Evolutionary conservation across 1,140 invertebrate genomes (phyloP).

Genomic region (Aphis craccivora): DNA sequence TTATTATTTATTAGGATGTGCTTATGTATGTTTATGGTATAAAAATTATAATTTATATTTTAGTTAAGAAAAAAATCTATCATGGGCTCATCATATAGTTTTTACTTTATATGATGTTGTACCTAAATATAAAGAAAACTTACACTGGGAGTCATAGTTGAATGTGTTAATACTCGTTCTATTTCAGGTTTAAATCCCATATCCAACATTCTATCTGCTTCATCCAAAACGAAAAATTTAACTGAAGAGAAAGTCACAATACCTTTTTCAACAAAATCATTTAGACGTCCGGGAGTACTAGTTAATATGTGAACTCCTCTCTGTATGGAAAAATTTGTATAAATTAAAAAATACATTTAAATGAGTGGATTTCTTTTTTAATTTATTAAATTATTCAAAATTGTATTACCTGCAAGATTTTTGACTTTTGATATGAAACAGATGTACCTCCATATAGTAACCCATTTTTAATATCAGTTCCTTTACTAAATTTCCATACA

Average conservation of each 20-base stretch:
- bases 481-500: constrained; percentile 82
- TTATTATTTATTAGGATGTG: too few relatives aligned
- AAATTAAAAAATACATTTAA: not conserved
- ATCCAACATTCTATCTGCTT: constrained; percentile 96
- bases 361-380: not conserved
- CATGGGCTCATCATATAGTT: not conserved
- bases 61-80: not conserved
- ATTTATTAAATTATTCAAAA: not conserved
- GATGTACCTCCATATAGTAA: constrained; percentile 88
- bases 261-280: constrained; percentile 82
- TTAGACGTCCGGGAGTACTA: constrained; percentile 89
- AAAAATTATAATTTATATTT: not conserved
- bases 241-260: constrained; percentile 77
- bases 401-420: constrained; percentile 13
- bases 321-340: not conserved
- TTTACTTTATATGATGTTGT: not conserved
- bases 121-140: not conserved
- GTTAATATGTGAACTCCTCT: constrained; percentile 89
- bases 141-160: constrained; percentile 71
- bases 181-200: constrained; percentile 86
- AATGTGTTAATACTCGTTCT: constrained; percentile 77
- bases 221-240: constrained; percentile 88
- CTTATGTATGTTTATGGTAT: too few relatives aligned
- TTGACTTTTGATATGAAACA: constrained; percentile 59
- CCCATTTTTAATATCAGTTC: constrained; percentile 75